Base-by-base conservation (phyloP, 2,797 vertebrate genomes). In the Picus viridis region DNA sequence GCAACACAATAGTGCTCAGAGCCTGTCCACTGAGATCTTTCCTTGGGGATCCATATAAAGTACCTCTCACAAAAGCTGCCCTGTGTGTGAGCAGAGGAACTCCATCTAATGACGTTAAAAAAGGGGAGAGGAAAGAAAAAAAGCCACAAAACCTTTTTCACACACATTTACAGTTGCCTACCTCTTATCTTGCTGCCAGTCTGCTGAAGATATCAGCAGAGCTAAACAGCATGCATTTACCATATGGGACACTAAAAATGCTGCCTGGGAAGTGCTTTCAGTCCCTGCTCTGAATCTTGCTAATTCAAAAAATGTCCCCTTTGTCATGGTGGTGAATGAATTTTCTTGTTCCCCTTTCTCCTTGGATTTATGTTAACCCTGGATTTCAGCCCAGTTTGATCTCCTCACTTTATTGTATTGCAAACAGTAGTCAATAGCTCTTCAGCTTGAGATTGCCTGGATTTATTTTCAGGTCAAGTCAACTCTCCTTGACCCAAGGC, bases 401-500 rank as follows among this genome's bases (percentile, higher is more conserved):
- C 92, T 95, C 89, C 91, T 95, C 7, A 4, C 91, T 93, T 95
- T 81, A 95, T 93, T 93, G 90, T 95, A 95, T 95, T 65, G 88
- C 96, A 96, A 94, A 95, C 95, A 96, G 95, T 96, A 97, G 95
- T 96, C 95, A 96, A 94, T 96, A 75, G 95, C 92, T 94, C 85
- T 95, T 87, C 91, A 88, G 92, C 90, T 89, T 26, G 26, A 87
- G 79, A 91, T 94, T 2, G 93, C 83, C 87, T 96, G 92, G 90
- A 96, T 96, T 95, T 96, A 96, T 96, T 96, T 94, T 89, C 95
- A 92, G 95, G 96, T 96, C 94, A 95, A 94, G 92, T 95, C 93
- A 95, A 94, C 94, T 96, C 90, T 94, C 92, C 75, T 93, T 96
- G 94, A 96, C 94, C 95, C 92, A 84, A 81, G 79, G 34, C 91